phyloP scores from a whole-genome alignment of 2,797 vertebrate genomes.

The Aeoliscus strigatus region DNA sequence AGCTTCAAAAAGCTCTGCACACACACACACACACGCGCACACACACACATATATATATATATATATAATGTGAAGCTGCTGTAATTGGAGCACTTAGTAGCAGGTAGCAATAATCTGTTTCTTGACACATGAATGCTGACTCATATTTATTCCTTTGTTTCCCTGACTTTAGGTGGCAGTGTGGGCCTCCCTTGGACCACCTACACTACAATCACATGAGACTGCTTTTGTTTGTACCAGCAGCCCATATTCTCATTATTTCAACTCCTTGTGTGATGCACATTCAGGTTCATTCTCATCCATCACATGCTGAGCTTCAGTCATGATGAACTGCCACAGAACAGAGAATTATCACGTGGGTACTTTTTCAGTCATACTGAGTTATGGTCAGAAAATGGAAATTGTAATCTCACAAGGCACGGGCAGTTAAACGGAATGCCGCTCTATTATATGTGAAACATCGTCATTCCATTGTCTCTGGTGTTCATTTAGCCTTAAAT shows the following conservation, averaged over 20 bases:
- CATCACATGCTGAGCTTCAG: constrained; percentile 11
- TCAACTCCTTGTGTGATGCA: constrained; percentile 9
- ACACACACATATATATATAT: no score
- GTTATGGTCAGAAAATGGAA: constrained; percentile 3
- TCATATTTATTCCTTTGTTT: constrained; percentile 28
- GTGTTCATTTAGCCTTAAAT: constrained; percentile 47
- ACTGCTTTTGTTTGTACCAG: constrained; percentile 22
- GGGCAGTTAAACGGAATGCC: neutral
- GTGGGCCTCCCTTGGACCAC: constrained; percentile 36
- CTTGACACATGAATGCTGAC: constrained; percentile 51
- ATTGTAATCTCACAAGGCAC: neutral
- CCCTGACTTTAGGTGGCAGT: constrained; percentile 35
- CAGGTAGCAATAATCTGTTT: constrained; percentile 21
- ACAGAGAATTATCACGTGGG: no score
- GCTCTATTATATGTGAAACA: constrained; percentile 5
- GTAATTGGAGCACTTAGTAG: constrained; percentile 37
- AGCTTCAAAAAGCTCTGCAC: no score
- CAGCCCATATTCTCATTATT: constrained; percentile 1
- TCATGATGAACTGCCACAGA: constrained; percentile 1
- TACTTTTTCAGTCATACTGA: neutral
- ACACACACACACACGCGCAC: no score
- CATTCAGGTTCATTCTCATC: constrained; percentile 19
- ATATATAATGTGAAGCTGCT: no score
- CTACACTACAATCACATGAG: constrained; percentile 46
- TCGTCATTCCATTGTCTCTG: constrained; percentile 24